These are phyloP conservation scores for Disparrhopalites patrizii DNA, from an alignment of 2,888 invertebrate species.

Conservation along the genomic window DNA sequence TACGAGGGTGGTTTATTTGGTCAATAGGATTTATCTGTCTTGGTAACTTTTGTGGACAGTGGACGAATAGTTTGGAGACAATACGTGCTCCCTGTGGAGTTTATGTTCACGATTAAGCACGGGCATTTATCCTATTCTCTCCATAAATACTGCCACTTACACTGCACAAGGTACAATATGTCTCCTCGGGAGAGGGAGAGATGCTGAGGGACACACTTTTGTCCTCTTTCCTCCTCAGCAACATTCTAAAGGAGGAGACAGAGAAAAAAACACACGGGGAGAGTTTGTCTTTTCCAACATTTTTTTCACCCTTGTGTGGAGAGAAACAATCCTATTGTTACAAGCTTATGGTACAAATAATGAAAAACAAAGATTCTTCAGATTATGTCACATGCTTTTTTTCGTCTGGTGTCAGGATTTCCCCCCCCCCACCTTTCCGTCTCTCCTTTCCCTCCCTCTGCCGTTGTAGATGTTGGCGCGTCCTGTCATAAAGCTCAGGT, in stretches of 20 bases:
- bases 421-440: not conserved
- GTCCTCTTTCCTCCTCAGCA: constrained; percentile 2
- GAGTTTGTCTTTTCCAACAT: not conserved
- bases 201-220: no score
- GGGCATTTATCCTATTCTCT: constrained; percentile 27
- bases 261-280: no score
- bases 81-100: constrained; percentile 29
- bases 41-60: constrained; percentile 31
- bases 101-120: constrained; percentile 29
- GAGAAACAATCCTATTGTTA: no score
- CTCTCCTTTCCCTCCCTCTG: not conserved
- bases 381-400: constrained; percentile 23
- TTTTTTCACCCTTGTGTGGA: not conserved
- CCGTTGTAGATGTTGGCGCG: no score
- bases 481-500: no score
- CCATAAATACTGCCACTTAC: no score
- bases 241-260: no score
- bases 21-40: constrained; percentile 30
- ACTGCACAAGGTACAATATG: no score
- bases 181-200: no score
- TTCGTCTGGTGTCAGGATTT: not conserved
- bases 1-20: constrained; percentile 33
- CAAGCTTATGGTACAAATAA: not conserved
- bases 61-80: constrained; percentile 27
- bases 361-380: constrained; percentile 18